A percentile compares a stretch with the other conserved stretches of the same genome.
These are phyloP conservation scores for Gymnothorax javanicus DNA, from an alignment of 2,797 vertebrate species.

Conservation along the genomic window DNA sequence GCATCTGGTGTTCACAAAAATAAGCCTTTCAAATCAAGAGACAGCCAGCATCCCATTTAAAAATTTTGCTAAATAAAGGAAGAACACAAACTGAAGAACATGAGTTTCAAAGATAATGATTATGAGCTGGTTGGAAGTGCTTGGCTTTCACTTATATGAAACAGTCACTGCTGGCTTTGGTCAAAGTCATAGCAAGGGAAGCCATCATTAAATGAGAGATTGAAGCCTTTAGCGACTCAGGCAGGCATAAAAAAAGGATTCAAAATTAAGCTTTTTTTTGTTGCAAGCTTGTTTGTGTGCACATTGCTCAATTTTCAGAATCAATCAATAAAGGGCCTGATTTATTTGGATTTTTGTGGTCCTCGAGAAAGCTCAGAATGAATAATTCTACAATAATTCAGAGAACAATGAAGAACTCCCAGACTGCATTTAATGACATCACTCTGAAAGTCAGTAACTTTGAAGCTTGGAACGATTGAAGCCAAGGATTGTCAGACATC, in stretches of 20 bases:
- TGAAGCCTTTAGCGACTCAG: neutral
- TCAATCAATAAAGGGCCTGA: constrained; percentile 69
- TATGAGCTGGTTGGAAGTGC: neutral
- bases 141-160: constrained; percentile 18
- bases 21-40: neutral
- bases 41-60: neutral
- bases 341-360: constrained; percentile 61
- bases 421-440: constrained; percentile 63
- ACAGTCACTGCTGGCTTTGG: neutral
- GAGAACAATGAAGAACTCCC: constrained; percentile 67
- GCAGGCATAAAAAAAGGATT: constrained; percentile 38
- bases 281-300: constrained; percentile 69
- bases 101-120: neutral
- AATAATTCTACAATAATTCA: constrained; percentile 72
- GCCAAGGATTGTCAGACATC: neutral
- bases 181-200: constrained; percentile 1
- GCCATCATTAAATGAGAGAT: neutral
- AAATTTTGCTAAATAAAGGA: neutral
- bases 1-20: neutral
- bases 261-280: constrained; percentile 69
- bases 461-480: neutral
- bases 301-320: constrained; percentile 50
- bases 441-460: constrained; percentile 53
- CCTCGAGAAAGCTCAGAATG: constrained; percentile 55
- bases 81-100: neutral